Percentiles rank a stretch among this genome's conserved stretches.
These are phyloP conservation scores for Agrotis clavis DNA, from an alignment of 2,888 invertebrate genomes.

Conservation along the genomic window DNA sequence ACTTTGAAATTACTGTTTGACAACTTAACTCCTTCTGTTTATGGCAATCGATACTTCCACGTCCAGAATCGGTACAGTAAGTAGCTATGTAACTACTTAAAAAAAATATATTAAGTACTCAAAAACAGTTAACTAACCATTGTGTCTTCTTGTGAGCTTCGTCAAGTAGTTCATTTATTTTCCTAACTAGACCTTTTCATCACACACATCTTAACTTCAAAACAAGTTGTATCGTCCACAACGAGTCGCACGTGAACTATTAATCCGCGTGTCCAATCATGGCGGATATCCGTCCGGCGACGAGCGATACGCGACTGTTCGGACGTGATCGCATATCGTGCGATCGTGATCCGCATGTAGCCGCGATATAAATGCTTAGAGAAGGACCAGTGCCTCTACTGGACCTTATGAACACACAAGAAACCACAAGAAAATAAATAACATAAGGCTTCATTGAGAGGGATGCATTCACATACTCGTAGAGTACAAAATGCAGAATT, in stretches of 20 bases:
- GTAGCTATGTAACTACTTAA: not conserved
- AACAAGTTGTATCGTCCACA: constrained; percentile 20
- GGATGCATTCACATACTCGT: too few species aligned
- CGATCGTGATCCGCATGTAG: constrained; percentile 66
- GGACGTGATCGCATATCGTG: constrained; percentile 71
- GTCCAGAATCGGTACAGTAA: too few species aligned
- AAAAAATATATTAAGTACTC: too few species aligned
- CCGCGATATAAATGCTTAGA: not conserved
- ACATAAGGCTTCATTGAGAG: too few species aligned
- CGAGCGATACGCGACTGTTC: constrained; percentile 40
- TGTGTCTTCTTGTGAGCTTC: too few species aligned
- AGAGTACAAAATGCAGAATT: too few species aligned
- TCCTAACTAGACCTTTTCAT: not conserved
- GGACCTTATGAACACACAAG: not conserved
- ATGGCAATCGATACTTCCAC: too few species aligned
- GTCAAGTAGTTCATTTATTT: constrained; percentile 9
- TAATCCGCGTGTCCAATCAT: constrained; percentile 61
- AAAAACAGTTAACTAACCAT: not conserved
- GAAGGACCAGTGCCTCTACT: not conserved
- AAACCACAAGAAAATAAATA: too few species aligned
- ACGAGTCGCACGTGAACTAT: constrained; percentile 38
- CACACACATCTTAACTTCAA: constrained; percentile 8
- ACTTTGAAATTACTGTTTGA: too few species aligned
- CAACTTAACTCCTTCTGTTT: too few species aligned
- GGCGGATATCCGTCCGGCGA: constrained; percentile 32